These are phyloP conservation scores for Loris lydekkerianus DNA, from an alignment of 2,797 vertebrate species.

Conservation along the genomic window DNA sequence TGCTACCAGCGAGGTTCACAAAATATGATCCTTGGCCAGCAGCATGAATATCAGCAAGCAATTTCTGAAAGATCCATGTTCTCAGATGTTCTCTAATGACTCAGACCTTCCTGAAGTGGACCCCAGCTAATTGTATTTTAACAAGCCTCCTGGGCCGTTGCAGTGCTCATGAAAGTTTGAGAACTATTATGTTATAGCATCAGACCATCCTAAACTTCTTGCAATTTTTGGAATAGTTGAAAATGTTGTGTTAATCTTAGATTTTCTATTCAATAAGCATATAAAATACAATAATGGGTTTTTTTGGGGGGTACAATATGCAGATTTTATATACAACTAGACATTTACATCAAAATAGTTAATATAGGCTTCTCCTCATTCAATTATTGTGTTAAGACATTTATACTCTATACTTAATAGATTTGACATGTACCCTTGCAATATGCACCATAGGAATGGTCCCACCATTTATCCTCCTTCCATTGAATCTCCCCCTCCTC, in stretches of 20 bases:
- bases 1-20: too few species aligned
- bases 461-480: too few species aligned
- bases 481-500: too few species aligned
- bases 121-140: not conserved
- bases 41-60: not conserved
- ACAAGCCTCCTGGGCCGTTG: too few species aligned
- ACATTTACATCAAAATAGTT: too few species aligned
- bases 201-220: not conserved
- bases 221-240: not conserved
- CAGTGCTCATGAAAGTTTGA: not conserved
- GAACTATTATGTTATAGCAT: not conserved
- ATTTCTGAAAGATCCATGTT: not conserved
- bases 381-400: too few species aligned
- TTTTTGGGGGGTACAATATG: too few species aligned
- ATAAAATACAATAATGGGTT: not conserved
- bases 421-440: too few species aligned
- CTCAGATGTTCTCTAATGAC: not conserved
- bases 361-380: too few species aligned
- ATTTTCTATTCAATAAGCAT: not conserved
- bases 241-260: not conserved
- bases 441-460: too few species aligned
- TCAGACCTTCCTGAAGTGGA: not conserved
- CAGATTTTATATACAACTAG: too few species aligned
- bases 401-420: too few species aligned
- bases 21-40: not conserved